phyloP scores from a whole-genome alignment of 2,113 vertebrate genomes.

The Halcyon senegalensis region DNA sequence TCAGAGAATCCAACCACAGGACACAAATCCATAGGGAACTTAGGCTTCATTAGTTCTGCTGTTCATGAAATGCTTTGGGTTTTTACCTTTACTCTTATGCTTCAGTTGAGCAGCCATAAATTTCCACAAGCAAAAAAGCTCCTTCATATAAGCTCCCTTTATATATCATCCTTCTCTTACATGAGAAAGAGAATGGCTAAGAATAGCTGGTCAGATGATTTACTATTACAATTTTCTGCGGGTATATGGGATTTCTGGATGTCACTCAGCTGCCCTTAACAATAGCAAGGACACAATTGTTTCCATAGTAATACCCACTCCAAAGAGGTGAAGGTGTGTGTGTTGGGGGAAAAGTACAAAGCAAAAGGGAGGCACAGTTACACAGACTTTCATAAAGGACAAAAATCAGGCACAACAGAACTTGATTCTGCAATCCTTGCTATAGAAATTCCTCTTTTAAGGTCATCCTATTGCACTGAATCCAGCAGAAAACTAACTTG shows the following conservation, averaged over 20 bases:
- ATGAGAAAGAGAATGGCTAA: slow-evolving; percentile 48
- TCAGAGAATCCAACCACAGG: slow-evolving; percentile 43
- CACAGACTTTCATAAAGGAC: slow-evolving; percentile 12
- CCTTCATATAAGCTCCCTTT: slow-evolving; percentile 49
- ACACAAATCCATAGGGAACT: slow-evolving; percentile 39
- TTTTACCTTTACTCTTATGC: slow-evolving; percentile 41
- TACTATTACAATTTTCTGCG: slow-evolving; percentile 67
- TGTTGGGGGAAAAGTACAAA: slow-evolving; percentile 27
- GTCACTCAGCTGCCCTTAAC: slow-evolving; percentile 62
- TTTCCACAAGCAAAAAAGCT: background rate
- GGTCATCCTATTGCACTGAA: background rate
- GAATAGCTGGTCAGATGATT: slow-evolving; percentile 69
- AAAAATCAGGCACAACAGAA: slow-evolving; percentile 31
- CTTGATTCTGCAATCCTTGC: background rate
- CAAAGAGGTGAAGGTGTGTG: slow-evolving; percentile 59
- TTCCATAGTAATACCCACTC: slow-evolving; percentile 67
- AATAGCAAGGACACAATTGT: slow-evolving; percentile 66
- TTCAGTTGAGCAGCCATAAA: slow-evolving; percentile 32
- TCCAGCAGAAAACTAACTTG: slow-evolving; percentile 1
- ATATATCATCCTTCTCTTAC: slow-evolving; percentile 45
- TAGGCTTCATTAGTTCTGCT: slow-evolving; percentile 55
- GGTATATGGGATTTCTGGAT: slow-evolving; percentile 63
- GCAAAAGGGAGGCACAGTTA: slow-evolving; percentile 30
- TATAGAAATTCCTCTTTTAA: slow-evolving; percentile 15
- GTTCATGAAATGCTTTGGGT: slow-evolving; percentile 15